Evolutionary conservation across 1,140 invertebrate species (phyloP).

Genomic region (Aphaenogaster ashmeadi): DNA sequence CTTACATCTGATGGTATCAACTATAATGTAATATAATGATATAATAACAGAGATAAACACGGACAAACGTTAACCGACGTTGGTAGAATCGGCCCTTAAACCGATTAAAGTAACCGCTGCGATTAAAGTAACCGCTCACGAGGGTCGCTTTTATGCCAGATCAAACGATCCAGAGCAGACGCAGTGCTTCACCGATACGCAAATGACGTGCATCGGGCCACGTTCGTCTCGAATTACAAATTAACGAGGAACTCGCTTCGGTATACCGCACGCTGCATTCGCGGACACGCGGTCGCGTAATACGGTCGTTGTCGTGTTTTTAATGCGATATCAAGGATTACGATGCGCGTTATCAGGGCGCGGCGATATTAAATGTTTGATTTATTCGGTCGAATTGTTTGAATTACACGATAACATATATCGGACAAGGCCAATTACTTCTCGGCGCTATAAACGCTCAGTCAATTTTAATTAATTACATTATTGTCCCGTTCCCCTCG

Average conservation of each 20-base stretch:
- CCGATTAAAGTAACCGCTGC: conserved; percentile 10
- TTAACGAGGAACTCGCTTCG: background rate
- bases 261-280: background rate
- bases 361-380: conserved; percentile 52
- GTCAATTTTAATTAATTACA: conserved; percentile 55
- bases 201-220: conserved; percentile 16
- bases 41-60: background rate
- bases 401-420: conserved; percentile 33
- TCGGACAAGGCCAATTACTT: conserved; percentile 20
- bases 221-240: conserved; percentile 40
- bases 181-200: conserved; percentile 22
- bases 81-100: conserved; percentile 16
- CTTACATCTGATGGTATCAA: background rate
- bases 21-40: conserved; percentile 12
- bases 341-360: background rate
- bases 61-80: background rate
- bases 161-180: background rate
- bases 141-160: background rate
- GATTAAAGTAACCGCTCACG: background rate
- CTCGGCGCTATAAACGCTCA: background rate
- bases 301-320: background rate
- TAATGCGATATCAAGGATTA: conserved; percentile 35
- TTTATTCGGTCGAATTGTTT: conserved; percentile 46
- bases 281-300: background rate
- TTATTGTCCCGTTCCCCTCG: conserved; percentile 20